A percentile compares a stretch with the other conserved stretches of the same genome.
These are phyloP conservation scores for Ormyrus labotus DNA, from an alignment of 2,888 invertebrate species.

Conservation along the genomic window DNA sequence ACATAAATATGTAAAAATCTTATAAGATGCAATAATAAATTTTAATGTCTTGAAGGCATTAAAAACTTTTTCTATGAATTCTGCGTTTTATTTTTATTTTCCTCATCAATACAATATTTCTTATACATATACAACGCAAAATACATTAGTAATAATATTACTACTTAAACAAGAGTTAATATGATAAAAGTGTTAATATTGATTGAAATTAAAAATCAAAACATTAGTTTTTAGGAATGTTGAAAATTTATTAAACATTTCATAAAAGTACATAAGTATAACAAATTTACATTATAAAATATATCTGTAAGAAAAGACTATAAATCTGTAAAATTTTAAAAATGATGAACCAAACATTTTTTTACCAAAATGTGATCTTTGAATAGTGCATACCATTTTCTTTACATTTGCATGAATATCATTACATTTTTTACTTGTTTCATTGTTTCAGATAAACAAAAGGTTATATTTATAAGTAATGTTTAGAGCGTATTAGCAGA, in stretches of 20 bases:
- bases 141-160: too few relatives aligned
- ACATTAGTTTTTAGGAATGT: slow-evolving; percentile 37
- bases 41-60: slow-evolving; percentile 40
- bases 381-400: too few relatives aligned
- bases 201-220: neutral
- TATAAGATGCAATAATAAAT: slow-evolving; percentile 40
- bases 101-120: neutral
- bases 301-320: too few relatives aligned
- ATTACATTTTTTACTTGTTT: too few relatives aligned
- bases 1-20: slow-evolving; percentile 25
- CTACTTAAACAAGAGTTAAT: too few relatives aligned
- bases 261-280: slow-evolving; percentile 34
- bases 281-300: slow-evolving; percentile 20
- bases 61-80: slow-evolving; percentile 26
- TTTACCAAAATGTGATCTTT: too few relatives aligned
- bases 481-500: neutral
- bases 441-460: neutral
- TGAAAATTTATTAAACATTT: slow-evolving; percentile 34
- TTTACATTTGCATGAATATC: too few relatives aligned
- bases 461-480: slow-evolving; percentile 21
- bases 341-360: too few relatives aligned
- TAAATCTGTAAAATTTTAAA: too few relatives aligned
- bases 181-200: neutral
- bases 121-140: too few relatives aligned
- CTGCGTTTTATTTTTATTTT: slow-evolving; percentile 15